phyloP scores from a whole-genome alignment of 2,113 vertebrate species.

The Tachuris rubrigastra region DNA sequence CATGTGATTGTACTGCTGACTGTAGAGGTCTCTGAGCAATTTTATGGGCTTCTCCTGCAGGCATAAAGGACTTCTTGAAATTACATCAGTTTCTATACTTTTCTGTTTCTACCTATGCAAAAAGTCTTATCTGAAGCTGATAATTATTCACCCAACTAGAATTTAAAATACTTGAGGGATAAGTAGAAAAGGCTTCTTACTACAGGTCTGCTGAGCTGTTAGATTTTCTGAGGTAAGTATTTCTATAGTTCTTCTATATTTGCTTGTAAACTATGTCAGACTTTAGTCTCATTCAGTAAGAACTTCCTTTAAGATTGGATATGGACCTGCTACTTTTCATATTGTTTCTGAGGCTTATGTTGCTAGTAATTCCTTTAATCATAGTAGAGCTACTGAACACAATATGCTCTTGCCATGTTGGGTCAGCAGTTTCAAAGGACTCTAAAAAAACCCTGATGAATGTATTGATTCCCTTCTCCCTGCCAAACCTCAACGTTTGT shows the following conservation, averaged over 20 bases:
- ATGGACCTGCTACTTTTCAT: background rate
- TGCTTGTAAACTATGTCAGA: background rate
- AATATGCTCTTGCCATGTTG: background rate
- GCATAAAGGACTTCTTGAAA: background rate
- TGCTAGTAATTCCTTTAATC: background rate
- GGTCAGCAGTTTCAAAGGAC: background rate
- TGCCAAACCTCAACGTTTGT: background rate
- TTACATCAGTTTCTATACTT: background rate
- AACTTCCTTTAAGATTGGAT: background rate
- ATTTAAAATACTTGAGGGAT: background rate
- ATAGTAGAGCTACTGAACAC: background rate
- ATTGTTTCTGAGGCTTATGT: background rate
- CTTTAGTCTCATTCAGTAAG: background rate
- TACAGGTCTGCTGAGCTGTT: background rate
- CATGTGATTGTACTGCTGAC: rapidly evolving
- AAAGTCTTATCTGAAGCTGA: background rate
- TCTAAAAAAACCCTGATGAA: background rate
- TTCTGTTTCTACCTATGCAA: background rate
- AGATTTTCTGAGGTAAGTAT: background rate
- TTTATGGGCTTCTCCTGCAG: background rate
- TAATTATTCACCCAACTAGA: background rate
- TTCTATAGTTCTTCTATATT: background rate
- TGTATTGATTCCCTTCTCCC: background rate
- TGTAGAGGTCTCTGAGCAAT: background rate
- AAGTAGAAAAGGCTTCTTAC: background rate